These are phyloP conservation scores for Parnassius apollo DNA, from an alignment of 2,888 invertebrate species.

Conservation along the genomic window DNA sequence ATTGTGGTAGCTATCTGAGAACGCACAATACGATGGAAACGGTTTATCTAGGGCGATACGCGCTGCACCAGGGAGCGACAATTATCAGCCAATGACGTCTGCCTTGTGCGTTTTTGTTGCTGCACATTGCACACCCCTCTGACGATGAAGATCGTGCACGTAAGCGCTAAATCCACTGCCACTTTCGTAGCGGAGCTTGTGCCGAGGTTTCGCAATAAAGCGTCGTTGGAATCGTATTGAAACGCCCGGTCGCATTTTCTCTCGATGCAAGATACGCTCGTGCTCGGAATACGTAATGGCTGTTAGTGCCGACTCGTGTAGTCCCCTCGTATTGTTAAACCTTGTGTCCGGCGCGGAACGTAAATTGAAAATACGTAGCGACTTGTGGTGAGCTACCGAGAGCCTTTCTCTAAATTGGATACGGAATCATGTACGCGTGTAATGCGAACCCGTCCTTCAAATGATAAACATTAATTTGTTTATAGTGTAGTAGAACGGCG, in stretches of 20 bases:
- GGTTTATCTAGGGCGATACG: conserved; percentile 78
- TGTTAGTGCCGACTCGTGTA: conserved; percentile 74
- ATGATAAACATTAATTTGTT: too few relatives aligned
- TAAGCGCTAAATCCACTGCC: conserved; percentile 15
- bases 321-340: conserved; percentile 59
- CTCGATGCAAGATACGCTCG: conserved; percentile 53
- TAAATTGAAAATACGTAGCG: conserved; percentile 54
- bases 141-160: neutral
- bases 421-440: conserved; percentile 5
- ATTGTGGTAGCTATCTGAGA: conserved; percentile 71
- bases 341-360: conserved; percentile 51
- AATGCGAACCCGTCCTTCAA: neutral
- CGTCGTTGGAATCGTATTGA: conserved; percentile 32
- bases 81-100: conserved; percentile 71
- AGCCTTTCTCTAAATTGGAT: conserved; percentile 16
- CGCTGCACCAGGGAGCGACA: conserved; percentile 63
- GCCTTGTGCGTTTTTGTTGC: conserved; percentile 45
- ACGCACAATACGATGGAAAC: conserved; percentile 75
- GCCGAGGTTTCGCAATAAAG: conserved; percentile 14
- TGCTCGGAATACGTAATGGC: conserved; percentile 74
- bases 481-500: too few relatives aligned
- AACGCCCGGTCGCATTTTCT: conserved; percentile 14
- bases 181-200: conserved; percentile 25
- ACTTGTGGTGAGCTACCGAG: conserved; percentile 15
- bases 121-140: neutral